Percentiles rank a stretch among this genome's conserved stretches.
These are phyloP conservation scores for Dioctria rufipes DNA, from an alignment of 2,888 invertebrate species.

Conservation along the genomic window DNA sequence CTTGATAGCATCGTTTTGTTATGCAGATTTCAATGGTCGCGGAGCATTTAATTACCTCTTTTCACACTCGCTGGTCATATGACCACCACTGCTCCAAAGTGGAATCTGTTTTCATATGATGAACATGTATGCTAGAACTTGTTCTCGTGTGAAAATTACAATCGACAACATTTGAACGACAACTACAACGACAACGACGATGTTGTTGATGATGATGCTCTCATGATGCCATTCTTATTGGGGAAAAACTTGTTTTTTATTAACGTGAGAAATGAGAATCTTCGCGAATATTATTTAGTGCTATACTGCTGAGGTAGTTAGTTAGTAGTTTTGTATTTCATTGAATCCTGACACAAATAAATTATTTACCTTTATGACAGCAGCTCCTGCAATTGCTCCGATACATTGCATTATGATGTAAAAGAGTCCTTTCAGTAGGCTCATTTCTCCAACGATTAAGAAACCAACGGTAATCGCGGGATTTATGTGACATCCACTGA, in stretches of 20 bases:
- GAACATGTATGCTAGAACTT: conserved; percentile 23
- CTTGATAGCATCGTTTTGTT: neutral
- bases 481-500: conserved; percentile 93
- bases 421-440: conserved; percentile 82
- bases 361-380: conserved; percentile 78
- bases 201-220: neutral
- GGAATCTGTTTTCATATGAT: neutral
- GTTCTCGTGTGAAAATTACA: conserved; percentile 2
- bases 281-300: neutral
- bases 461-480: conserved; percentile 92
- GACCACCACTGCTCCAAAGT: neutral
- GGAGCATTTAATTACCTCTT: neutral
- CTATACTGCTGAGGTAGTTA: neutral
- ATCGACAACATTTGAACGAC: neutral
- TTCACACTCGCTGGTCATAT: neutral
- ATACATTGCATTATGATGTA: conserved; percentile 87
- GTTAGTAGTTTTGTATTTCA: neutral
- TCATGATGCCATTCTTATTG: conserved; percentile 20
- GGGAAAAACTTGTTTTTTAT: conserved; percentile 18
- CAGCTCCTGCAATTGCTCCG: conserved; percentile 87
- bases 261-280: neutral
- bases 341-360: neutral
- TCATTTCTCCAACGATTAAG: conserved; percentile 85
- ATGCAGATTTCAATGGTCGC: neutral
- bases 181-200: no score